These are phyloP conservation scores for Aulostomus chinensis DNA, from an alignment of 2,797 vertebrate genomes.

Conservation along the genomic window DNA sequence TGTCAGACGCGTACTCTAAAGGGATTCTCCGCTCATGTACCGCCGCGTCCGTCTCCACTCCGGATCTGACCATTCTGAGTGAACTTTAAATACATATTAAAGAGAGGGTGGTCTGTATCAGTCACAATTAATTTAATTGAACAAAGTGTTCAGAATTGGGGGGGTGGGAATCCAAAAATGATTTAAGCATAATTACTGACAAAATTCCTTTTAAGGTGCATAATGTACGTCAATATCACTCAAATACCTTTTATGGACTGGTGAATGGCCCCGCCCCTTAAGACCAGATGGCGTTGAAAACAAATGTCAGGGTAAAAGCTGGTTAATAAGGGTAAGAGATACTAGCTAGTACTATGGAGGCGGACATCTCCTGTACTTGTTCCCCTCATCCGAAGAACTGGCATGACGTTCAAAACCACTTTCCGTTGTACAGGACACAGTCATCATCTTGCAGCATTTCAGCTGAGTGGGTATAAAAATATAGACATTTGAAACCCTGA, in stretches of 20 bases:
- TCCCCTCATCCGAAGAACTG: slow-evolving; percentile 58
- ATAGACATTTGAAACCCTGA: slow-evolving; percentile 83
- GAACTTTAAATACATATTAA: slow-evolving; percentile 43
- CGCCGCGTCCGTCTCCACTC: slow-evolving; percentile 10
- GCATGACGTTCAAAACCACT: slow-evolving; percentile 66
- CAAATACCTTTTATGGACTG: slow-evolving; percentile 42
- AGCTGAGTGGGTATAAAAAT: slow-evolving; percentile 83
- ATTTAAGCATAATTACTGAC: background rate
- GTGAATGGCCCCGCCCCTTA: slow-evolving; percentile 40
- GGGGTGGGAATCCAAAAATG: slow-evolving; percentile 45
- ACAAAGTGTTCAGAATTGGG: slow-evolving; percentile 30
- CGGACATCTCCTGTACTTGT: slow-evolving; percentile 48
- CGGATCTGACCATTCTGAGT: slow-evolving; percentile 36
- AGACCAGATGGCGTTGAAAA: slow-evolving; percentile 53
- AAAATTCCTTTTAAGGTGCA: slow-evolving; percentile 40
- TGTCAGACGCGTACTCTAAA: slow-evolving; percentile 45
- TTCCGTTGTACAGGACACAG: slow-evolving; percentile 69
- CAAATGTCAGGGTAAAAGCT: slow-evolving; percentile 62
- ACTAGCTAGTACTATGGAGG: slow-evolving; percentile 56
- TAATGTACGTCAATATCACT: slow-evolving; percentile 51
- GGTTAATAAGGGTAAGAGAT: slow-evolving; percentile 61
- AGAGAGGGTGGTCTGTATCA: slow-evolving; percentile 46
- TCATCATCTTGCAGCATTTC: slow-evolving; percentile 76
- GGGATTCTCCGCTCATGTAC: slow-evolving; percentile 34
- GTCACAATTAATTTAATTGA: slow-evolving; percentile 53